Evolutionary conservation across 2,113 vertebrate species (phyloP).

Genomic region (Gymnorhina tibicen): DNA sequence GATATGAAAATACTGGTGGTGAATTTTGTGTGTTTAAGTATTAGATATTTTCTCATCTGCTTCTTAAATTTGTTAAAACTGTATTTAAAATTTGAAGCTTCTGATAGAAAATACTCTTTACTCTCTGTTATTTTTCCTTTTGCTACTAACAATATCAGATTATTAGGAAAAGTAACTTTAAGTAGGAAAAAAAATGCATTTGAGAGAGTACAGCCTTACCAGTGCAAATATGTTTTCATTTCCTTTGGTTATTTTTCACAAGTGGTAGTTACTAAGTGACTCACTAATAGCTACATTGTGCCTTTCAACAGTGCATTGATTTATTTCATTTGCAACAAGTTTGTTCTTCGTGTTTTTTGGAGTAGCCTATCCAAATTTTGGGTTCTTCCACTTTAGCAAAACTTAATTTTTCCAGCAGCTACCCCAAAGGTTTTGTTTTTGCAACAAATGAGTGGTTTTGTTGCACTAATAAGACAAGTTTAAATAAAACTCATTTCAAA

Average conservation of each 20-base stretch:
- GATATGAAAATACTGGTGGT: not conserved
- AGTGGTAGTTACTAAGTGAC: not conserved
- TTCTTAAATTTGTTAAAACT: not conserved
- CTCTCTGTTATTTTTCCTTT: not conserved
- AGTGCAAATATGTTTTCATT: conserved; percentile 1
- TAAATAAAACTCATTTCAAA: not conserved
- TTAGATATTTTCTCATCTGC: not conserved
- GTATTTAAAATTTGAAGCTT: not conserved
- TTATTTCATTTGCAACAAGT: not conserved
- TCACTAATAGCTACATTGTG: conserved; percentile 12
- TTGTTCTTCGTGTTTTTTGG: not conserved
- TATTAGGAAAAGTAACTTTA: not conserved
- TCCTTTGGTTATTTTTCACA: not conserved
- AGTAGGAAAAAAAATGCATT: not conserved
- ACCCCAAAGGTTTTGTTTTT: not conserved
- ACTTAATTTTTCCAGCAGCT: not conserved
- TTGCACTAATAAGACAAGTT: not conserved
- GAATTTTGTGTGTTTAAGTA: not conserved
- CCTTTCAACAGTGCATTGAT: not conserved
- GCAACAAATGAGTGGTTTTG: not conserved
- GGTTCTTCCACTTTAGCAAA: not conserved
- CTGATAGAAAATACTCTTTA: not conserved
- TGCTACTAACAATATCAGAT: not conserved
- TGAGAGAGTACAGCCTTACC: not conserved
- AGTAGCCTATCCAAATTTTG: not conserved